Conservation (phyloP, 2,888 invertebrate genomes). For the Himalopsyche japonica region DNA sequence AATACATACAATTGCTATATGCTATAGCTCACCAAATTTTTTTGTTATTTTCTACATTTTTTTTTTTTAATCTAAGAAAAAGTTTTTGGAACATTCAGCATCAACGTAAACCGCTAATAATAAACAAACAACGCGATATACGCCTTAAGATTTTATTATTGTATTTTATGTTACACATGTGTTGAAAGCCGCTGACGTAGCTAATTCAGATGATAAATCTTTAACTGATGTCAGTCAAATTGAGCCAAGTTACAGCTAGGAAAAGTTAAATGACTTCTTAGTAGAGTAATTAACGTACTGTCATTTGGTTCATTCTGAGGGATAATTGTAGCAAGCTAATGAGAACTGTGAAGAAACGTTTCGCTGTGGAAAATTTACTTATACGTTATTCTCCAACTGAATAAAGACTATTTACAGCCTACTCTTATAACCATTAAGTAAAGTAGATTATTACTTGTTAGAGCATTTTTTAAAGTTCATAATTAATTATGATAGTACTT, state of each 20-base stretch:
- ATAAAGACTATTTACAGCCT: neutral
- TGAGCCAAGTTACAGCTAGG: neutral
- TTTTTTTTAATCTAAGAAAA: too few relatives aligned
- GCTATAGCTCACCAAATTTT: too few relatives aligned
- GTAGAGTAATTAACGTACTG: neutral
- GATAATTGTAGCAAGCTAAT: slow-evolving; percentile 38
- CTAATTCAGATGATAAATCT: neutral
- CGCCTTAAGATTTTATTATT: neutral
- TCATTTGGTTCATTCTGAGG: slow-evolving; percentile 17
- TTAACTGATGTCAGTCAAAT: neutral
- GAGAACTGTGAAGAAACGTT: slow-evolving; percentile 28
- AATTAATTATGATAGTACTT: too few relatives aligned
- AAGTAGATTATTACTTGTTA: neutral
- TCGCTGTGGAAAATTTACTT: neutral
- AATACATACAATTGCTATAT: too few relatives aligned
- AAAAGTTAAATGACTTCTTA: neutral
- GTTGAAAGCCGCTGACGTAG: neutral
- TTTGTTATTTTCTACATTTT: too few relatives aligned
- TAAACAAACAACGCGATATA: too few relatives aligned
- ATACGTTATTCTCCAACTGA: neutral
- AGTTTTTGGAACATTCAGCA: too few relatives aligned
- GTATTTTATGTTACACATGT: neutral
- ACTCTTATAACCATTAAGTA: neutral
- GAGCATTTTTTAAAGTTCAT: too few relatives aligned
- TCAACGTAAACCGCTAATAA: too few relatives aligned